A percentile compares a stretch with the other conserved stretches of the same genome.
Conservation (phyloP, 1,140 invertebrate species). For the Varroa destructor region DNA sequence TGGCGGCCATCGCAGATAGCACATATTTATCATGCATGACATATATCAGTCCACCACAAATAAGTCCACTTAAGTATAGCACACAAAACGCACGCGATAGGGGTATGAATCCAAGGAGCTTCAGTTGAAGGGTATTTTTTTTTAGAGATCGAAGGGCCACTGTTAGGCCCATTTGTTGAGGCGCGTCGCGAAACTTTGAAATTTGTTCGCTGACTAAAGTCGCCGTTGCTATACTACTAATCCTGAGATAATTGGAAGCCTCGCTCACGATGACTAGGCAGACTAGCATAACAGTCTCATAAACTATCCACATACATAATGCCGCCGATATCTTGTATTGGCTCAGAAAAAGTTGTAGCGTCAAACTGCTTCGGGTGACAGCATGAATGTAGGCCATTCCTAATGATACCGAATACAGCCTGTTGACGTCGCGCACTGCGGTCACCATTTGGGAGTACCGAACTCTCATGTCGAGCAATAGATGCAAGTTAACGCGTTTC, state of each 20-base stretch:
- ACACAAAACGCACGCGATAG: conserved; percentile 1
- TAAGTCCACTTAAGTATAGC: not conserved
- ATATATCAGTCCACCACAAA: not conserved
- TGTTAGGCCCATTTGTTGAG: conserved; percentile 7
- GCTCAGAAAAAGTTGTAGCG: conserved; percentile 8
- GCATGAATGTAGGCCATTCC: conserved; percentile 15
- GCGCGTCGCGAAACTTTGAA: conserved; percentile 10
- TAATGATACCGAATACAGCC: conserved; percentile 1
- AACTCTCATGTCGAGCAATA: conserved; percentile 9
- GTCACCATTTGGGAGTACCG: conserved; percentile 11
- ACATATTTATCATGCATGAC: not conserved
- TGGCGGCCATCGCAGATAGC: not conserved
- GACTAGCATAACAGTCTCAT: not conserved
- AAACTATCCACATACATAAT: not conserved
- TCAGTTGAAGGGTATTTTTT: not conserved
- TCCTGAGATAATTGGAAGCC: conserved; percentile 6
- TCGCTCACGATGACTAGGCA: conserved; percentile 16
- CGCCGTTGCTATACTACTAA: not conserved
- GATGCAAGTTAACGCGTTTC: not conserved
- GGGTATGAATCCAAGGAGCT: conserved; percentile 10
- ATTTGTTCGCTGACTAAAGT: conserved; percentile 19
- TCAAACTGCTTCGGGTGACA: not conserved
- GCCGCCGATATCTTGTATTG: not conserved
- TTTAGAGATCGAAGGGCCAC: not conserved
- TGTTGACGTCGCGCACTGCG: conserved; percentile 7